Percentiles rank a stretch among this genome's conserved stretches.
phyloP scores from a whole-genome alignment of 2,113 vertebrate species.

The Chaetops frenatus region DNA sequence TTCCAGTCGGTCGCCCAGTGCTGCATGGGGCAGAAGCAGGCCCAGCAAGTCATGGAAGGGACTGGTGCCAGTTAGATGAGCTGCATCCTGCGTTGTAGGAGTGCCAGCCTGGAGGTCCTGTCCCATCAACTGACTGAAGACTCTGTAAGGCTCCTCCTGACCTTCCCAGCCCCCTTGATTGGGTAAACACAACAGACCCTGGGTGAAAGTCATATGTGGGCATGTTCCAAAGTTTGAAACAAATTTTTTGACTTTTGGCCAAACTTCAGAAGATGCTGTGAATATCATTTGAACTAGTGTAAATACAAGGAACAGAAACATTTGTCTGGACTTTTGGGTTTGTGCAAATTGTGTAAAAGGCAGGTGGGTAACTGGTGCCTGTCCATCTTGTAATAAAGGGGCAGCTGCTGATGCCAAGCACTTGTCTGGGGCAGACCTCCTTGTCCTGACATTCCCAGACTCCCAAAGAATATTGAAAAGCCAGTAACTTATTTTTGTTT shows the following conservation, averaged over 20 bases:
- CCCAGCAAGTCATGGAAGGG: constrained; percentile 99
- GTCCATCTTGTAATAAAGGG: constrained; percentile 53
- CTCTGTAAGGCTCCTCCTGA: constrained; percentile 68
- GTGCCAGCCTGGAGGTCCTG: constrained; percentile 25
- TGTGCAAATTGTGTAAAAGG: constrained; percentile 76
- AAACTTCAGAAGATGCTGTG: constrained; percentile 89
- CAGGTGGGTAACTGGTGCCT: constrained; percentile 68
- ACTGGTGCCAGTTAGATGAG: constrained; percentile 91
- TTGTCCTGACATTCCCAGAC: constrained; percentile 58
- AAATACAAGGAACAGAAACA: constrained; percentile 87
- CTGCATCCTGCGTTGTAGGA: not conserved
- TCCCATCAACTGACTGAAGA: constrained; percentile 71
- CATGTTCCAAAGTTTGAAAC: constrained; percentile 78
- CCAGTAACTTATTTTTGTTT: constrained; percentile 69
- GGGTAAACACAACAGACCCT: constrained; percentile 42
- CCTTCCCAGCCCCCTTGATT: constrained; percentile 53
- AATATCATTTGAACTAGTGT: constrained; percentile 95
- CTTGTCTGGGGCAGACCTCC: constrained; percentile 67
- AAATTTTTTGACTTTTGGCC: constrained; percentile 76
- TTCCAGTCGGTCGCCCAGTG: constrained; percentile 99
- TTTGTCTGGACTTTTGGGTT: constrained; percentile 81
- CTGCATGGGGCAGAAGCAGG: constrained; percentile 99
- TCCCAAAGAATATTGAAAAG: constrained; percentile 70
- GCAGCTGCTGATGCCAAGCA: constrained; percentile 62
- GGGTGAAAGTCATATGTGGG: constrained; percentile 65